Evolutionary conservation across 1,140 invertebrate genomes (phyloP).

Genomic region (Drosophila pandora): DNA sequence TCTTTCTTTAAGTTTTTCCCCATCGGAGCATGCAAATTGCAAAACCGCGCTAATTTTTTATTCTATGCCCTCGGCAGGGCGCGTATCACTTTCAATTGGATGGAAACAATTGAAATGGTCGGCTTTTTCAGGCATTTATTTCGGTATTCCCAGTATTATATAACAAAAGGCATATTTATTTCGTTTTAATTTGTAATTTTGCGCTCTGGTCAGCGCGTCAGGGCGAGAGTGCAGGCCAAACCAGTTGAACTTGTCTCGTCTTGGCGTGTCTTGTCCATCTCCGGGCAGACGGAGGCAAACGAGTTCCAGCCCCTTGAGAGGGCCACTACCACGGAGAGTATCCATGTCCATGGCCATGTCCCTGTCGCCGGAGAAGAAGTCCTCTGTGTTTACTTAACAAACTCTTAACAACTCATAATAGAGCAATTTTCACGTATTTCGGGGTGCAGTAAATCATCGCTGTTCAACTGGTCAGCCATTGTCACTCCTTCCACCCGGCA

Average conservation of each 20-base stretch:
- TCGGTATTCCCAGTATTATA: conserved; percentile 55
- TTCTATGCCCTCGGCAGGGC: conserved; percentile 2
- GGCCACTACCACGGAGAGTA: conserved; percentile 8
- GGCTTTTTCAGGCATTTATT: conserved; percentile 34
- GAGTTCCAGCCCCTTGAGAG: conserved; percentile 71
- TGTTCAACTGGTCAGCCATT: conserved; percentile 51
- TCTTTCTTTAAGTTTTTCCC: conserved; percentile 23
- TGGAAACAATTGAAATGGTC: conserved; percentile 33
- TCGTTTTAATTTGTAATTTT: conserved; percentile 82
- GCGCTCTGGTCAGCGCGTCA: conserved; percentile 69
- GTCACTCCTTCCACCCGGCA: conserved; percentile 64
- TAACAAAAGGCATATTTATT: conserved; percentile 82
- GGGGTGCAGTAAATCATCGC: conserved; percentile 66
- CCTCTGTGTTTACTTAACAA: conserved; percentile 72
- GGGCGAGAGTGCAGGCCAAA: conserved; percentile 61
- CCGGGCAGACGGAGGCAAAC: conserved; percentile 50
- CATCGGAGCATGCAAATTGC: conserved; percentile 70
- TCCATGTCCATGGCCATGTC: conserved; percentile 46
- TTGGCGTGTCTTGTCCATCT: conserved; percentile 12
- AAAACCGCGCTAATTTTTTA: conserved; percentile 78
- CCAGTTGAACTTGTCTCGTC: conserved; percentile 70
- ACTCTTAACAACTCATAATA: conserved; percentile 83
- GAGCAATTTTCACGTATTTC: conserved; percentile 83
- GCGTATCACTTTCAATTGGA: conserved; percentile 69
- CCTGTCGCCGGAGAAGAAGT: conserved; percentile 22